Evolutionary conservation across 64 coral and sea anemone genomes (phyloP).

Genomic region (Porites lutea): DNA sequence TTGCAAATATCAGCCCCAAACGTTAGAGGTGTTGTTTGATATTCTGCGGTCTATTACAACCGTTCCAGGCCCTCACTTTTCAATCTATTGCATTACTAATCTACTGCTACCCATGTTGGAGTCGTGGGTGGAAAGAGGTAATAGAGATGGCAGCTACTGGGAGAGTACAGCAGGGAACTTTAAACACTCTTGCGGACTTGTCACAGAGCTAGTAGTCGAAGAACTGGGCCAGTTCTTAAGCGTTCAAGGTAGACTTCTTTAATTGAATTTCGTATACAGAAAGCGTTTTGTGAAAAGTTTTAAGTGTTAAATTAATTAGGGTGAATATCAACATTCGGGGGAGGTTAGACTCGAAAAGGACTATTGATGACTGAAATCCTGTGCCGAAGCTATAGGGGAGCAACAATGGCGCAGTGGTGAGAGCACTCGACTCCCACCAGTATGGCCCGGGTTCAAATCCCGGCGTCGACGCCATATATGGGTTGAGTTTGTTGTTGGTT

Average conservation of each 20-base stretch:
- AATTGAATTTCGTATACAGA: background rate
- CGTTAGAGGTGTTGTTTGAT: conserved; percentile 95
- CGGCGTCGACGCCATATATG: no score
- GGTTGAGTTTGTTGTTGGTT: no score
- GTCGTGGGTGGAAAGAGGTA: conserved; percentile 89
- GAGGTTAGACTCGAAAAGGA: no score
- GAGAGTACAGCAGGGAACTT: conserved; percentile 98
- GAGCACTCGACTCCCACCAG: no score
- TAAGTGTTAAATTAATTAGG: no score
- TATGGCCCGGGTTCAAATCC: no score
- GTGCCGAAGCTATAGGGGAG: no score
- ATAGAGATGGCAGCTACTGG: conserved; percentile 86
- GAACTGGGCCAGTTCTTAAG: conserved; percentile 94
- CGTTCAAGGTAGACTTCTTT: conserved; percentile 80
- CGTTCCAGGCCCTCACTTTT: conserved; percentile 96
- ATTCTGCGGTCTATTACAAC: conserved; percentile 88
- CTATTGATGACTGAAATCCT: no score
- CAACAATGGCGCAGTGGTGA: no score
- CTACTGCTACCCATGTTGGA: conserved; percentile 92
- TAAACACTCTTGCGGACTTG: conserved; percentile 97
- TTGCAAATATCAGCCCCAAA: conserved; percentile 94
- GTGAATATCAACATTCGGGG: no score
- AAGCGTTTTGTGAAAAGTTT: no score
- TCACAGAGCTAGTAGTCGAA: conserved; percentile 92
- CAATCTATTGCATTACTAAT: conserved; percentile 88